phyloP scores from a whole-genome alignment of 1,140 invertebrate genomes.

The Zaprionus nigranus region DNA sequence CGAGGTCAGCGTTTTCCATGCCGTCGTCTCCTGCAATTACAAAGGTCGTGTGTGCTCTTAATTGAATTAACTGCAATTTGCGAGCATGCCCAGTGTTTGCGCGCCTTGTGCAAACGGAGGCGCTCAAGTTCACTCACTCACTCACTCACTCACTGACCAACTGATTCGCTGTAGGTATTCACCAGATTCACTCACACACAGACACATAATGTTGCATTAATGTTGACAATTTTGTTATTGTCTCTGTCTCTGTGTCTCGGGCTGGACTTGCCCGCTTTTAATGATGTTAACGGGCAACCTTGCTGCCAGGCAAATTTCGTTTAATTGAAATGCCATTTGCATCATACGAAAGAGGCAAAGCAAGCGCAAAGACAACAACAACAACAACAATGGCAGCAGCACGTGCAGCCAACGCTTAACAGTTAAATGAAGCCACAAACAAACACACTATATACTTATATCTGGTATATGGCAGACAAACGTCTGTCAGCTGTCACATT shows the following conservation, averaged over 20 bases:
- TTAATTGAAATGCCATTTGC: constrained; percentile 81
- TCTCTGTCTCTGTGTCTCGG: no score
- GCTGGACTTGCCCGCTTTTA: constrained; percentile 56
- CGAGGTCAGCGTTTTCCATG: constrained; percentile 83
- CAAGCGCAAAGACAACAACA: constrained; percentile 11
- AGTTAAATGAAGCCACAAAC: constrained; percentile 14
- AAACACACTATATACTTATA: constrained; percentile 1
- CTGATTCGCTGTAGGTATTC: constrained; percentile 5
- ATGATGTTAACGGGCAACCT: constrained; percentile 72
- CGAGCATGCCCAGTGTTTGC: constrained; percentile 36
- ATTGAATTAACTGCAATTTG: constrained; percentile 56
- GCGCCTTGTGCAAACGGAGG: constrained; percentile 58
- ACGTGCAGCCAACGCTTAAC: constrained; percentile 56
- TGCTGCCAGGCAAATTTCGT: constrained; percentile 65
- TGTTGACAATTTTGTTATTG: constrained; percentile 60
- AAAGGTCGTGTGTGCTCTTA: constrained; percentile 28
- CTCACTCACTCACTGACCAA: neutral
- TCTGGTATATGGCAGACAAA: neutral
- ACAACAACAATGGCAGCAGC: constrained; percentile 45
- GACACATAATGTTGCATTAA: constrained; percentile 39
- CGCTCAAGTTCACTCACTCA: constrained; percentile 65
- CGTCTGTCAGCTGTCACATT: constrained; percentile 60
- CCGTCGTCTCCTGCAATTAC: constrained; percentile 78
- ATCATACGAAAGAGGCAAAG: constrained; percentile 46
- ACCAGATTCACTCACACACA: constrained; percentile 5